Evolutionary conservation across 2,113 vertebrate species (phyloP).

Genomic region (Cottus gobio): DNA sequence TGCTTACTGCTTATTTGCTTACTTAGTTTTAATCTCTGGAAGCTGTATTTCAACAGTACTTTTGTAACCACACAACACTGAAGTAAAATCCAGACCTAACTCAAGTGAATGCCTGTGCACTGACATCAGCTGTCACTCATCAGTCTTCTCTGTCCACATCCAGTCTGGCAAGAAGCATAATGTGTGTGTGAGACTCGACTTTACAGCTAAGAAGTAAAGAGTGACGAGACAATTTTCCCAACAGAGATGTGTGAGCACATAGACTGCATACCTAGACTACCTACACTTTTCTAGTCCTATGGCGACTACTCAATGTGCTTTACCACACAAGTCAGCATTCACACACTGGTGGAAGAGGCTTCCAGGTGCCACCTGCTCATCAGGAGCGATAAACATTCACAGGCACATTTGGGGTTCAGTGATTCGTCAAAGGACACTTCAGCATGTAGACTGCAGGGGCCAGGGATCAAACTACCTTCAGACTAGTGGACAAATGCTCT

Average conservation of each 20-base stretch:
- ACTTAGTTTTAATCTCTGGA: background rate
- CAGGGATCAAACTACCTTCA: background rate
- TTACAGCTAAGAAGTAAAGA: background rate
- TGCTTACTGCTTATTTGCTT: background rate
- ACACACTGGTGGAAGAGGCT: background rate
- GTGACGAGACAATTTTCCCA: background rate
- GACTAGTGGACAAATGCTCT: background rate
- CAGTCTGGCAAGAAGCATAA: constrained; percentile 11
- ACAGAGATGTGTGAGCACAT: constrained; percentile 12
- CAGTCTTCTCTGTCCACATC: constrained; percentile 14
- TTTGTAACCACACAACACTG: background rate
- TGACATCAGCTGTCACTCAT: constrained; percentile 12
- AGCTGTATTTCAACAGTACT: background rate
- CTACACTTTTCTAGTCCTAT: background rate
- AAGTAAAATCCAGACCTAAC: background rate
- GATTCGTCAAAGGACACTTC: background rate
- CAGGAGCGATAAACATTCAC: background rate
- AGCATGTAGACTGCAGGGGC: background rate
- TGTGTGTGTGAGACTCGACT: constrained; percentile 1
- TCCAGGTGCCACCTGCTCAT: background rate
- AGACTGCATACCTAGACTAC: background rate
- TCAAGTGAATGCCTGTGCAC: background rate
- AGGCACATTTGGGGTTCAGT: background rate
- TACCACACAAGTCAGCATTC: background rate
- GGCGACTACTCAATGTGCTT: background rate